These are phyloP conservation scores for Ptilorrhoa leucosticta DNA, from an alignment of 2,113 vertebrate genomes.

Conservation along the genomic window DNA sequence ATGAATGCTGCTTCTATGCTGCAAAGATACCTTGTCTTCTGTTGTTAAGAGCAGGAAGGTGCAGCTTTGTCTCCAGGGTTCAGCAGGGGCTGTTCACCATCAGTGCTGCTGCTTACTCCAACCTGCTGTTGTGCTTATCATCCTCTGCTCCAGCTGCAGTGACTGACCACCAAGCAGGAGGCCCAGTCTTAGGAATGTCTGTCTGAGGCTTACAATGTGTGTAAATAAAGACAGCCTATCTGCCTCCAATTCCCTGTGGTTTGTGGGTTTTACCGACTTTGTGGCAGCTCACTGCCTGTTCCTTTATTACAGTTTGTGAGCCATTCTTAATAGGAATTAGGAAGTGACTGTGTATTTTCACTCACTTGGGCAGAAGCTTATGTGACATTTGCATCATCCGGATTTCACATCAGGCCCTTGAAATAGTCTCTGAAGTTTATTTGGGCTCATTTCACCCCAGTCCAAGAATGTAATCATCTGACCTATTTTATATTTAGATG, in stretches of 20 bases:
- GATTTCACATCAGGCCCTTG: neutral
- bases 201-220: neutral
- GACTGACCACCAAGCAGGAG: fast-evolving
- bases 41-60: neutral
- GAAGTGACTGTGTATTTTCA: neutral
- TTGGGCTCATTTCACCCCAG: neutral
- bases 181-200: neutral
- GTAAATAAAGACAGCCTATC: neutral
- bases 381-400: neutral
- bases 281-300: neutral
- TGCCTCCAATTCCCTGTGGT: neutral
- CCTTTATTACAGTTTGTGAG: neutral
- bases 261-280: neutral
- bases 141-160: neutral
- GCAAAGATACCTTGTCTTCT: neutral
- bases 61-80: neutral
- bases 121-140: fast-evolving
- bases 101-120: neutral
- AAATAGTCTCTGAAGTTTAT: neutral
- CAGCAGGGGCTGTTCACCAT: neutral
- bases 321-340: neutral
- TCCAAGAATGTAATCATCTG: neutral
- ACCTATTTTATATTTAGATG: neutral
- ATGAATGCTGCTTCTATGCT: fast-evolving
- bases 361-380: neutral